A percentile compares a stretch with the other conserved stretches of the same genome.
phyloP scores from a whole-genome alignment of 2,113 vertebrate genomes.

The Girardinichthys multiradiatus region DNA sequence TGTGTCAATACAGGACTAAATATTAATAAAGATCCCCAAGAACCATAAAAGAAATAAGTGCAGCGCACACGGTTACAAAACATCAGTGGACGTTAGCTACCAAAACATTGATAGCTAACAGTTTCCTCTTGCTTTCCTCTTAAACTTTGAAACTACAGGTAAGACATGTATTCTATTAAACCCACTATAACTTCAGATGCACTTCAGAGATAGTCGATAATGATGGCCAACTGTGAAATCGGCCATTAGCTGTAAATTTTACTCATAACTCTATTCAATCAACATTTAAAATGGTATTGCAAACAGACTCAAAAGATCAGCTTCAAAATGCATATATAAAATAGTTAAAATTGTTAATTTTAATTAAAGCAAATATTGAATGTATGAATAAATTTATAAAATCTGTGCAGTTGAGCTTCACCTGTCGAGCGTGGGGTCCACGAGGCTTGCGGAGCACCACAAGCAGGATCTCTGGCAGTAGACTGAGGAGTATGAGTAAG shows the following conservation, averaged over 20 bases:
- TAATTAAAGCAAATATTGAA: not conserved
- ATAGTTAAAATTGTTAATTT: not conserved
- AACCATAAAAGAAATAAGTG: not conserved
- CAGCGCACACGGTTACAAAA: not conserved
- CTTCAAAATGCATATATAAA: not conserved
- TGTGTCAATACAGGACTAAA: not conserved
- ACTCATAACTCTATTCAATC: not conserved
- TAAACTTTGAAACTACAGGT: not conserved
- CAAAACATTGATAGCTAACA: not conserved
- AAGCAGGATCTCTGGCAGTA: slow-evolving; percentile 93
- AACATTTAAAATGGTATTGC: not conserved
- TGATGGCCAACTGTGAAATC: not conserved
- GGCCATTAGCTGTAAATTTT: not conserved
- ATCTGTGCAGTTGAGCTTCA: slow-evolving; percentile 44
- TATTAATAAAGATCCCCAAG: not conserved
- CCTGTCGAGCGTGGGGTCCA: slow-evolving; percentile 71
- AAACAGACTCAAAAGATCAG: not conserved
- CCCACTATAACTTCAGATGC: not conserved
- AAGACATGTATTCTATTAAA: not conserved
- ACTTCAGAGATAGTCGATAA: not conserved
- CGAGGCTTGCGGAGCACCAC: slow-evolving; percentile 74
- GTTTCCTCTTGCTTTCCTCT: too few species aligned
- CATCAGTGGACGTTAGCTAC: not conserved
- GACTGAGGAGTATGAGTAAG: slow-evolving; percentile 92
- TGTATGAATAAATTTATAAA: too few species aligned